Evolutionary conservation across 2,113 vertebrate species (phyloP).

Genomic region (Lycocorax pyrrhopterus): DNA sequence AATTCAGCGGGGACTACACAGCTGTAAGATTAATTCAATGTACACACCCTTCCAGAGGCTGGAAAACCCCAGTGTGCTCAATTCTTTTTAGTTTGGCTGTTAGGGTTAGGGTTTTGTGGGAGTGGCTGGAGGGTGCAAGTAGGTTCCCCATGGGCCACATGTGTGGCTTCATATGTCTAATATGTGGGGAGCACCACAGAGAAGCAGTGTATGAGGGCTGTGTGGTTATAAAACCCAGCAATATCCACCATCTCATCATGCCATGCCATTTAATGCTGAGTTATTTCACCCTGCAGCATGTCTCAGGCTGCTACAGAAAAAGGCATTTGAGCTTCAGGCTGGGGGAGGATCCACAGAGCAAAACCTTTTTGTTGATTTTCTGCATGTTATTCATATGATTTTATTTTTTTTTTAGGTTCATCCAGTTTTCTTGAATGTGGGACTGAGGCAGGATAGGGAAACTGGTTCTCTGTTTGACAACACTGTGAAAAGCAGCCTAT

Average conservation of each 20-base stretch:
- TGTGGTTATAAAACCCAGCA: neutral
- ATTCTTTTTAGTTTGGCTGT: neutral
- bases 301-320: neutral
- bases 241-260: neutral
- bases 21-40: neutral
- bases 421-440: neutral
- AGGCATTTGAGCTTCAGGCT: neutral
- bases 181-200: neutral
- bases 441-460: neutral
- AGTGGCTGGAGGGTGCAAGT: neutral
- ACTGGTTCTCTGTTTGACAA: neutral
- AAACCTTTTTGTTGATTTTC: neutral
- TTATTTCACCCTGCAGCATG: neutral
- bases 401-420: neutral
- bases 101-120: neutral
- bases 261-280: neutral
- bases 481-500: neutral
- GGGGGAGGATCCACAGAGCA: neutral
- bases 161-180: neutral
- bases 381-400: neutral
- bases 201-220: fast-evolving
- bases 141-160: neutral
- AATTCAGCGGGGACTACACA: neutral
- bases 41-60: neutral
- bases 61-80: neutral